A percentile compares a stretch with the other conserved stretches of the same genome.
phyloP scores from a whole-genome alignment of 2,888 invertebrate species.

The Lottia scabra region DNA sequence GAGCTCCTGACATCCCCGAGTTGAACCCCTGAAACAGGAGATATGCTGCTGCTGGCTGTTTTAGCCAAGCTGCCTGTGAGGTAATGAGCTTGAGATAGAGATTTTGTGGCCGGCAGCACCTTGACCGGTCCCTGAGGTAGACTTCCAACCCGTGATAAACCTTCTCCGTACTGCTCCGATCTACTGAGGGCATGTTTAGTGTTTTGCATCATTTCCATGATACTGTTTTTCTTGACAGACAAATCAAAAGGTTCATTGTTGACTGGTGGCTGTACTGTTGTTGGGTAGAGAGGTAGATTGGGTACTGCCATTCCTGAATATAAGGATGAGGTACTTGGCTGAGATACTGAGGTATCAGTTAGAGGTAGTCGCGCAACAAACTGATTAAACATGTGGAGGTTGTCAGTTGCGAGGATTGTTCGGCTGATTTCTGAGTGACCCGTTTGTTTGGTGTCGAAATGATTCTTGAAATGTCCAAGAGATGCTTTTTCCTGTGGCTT shows the following conservation, averaged over 20 bases:
- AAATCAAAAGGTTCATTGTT: conserved; percentile 21
- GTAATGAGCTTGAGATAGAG: conserved; percentile 4
- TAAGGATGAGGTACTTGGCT: conserved; percentile 18
- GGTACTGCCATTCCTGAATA: conserved; percentile 13
- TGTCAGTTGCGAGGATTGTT: background rate
- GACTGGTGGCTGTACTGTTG: background rate
- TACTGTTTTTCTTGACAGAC: conserved; percentile 16
- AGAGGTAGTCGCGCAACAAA: conserved; percentile 19
- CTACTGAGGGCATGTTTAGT: background rate
- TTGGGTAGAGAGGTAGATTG: conserved; percentile 3
- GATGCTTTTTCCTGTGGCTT: background rate
- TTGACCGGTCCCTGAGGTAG: conserved; percentile 4
- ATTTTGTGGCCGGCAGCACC: background rate
- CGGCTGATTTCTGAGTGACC: conserved; percentile 3
- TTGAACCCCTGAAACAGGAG: background rate
- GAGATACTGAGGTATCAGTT: conserved; percentile 19
- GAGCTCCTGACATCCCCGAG: conserved; percentile 3
- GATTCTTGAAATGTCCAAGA: background rate
- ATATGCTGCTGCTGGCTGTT: conserved; percentile 4
- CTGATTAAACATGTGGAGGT: conserved; percentile 14
- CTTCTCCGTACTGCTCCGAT: background rate
- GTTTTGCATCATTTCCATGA: conserved; percentile 1
- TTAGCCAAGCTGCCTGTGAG: conserved; percentile 4
- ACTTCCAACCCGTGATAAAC: background rate
- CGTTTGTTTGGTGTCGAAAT: conserved; percentile 4